phyloP scores from a whole-genome alignment of 2,797 vertebrate genomes.

The Phoxinus dragarum region DNA sequence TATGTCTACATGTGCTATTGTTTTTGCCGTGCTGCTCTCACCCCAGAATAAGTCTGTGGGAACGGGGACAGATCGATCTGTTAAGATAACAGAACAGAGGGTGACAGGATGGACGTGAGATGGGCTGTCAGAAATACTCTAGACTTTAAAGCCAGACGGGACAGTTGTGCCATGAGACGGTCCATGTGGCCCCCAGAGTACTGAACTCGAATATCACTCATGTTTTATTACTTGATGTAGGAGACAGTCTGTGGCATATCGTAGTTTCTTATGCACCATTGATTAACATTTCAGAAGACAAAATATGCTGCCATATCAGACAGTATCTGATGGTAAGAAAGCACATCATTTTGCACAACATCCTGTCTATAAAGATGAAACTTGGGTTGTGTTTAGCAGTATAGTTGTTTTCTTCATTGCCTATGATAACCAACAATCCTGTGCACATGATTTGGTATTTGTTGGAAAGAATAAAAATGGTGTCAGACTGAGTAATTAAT shows the following conservation, averaged over 20 bases:
- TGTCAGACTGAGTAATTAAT: not conserved
- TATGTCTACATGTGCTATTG: slow-evolving; percentile 48
- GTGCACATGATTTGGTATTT: not conserved
- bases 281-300: slow-evolving; percentile 22
- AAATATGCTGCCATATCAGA: not conserved
- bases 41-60: slow-evolving; percentile 47
- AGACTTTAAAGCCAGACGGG: not conserved
- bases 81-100: slow-evolving; percentile 29
- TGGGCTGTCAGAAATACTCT: slow-evolving; percentile 24
- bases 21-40: slow-evolving; percentile 28
- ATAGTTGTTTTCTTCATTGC: not conserved
- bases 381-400: slow-evolving; percentile 1
- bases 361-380: not conserved
- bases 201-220: slow-evolving; percentile 19
- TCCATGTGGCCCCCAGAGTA: not conserved
- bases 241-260: slow-evolving; percentile 13
- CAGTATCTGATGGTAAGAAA: not conserved
- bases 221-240: slow-evolving; percentile 26
- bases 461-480: not conserved
- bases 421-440: not conserved
- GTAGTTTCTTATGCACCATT: slow-evolving; percentile 25
- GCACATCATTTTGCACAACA: not conserved
- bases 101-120: slow-evolving; percentile 28
- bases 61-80: slow-evolving; percentile 21
- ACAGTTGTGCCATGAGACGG: not conserved